Base-by-base conservation (phyloP, 2,888 invertebrate genomes). In the Conomelus anceps region DNA sequence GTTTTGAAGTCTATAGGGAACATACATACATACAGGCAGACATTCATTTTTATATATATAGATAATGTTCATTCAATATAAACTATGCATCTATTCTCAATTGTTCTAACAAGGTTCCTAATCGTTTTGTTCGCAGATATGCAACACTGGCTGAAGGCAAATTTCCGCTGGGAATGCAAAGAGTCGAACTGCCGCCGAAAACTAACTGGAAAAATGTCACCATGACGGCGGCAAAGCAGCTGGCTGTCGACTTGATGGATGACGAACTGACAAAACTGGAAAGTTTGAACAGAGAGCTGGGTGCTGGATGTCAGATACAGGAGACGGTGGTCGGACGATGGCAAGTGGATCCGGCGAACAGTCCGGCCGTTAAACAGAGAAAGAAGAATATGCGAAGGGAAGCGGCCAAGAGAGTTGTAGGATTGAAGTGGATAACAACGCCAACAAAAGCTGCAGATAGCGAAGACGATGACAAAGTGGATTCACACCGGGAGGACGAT, bases 111-210 rank as follows among this genome's bases (percentile, higher is more conserved):
- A 9, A 84, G 17, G 22, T 84, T 22, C 6, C 4, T 84, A 9
- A 7, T 22, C 22, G 4, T 9, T 23, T 23, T 34, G 7, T 87
- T 87, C 89, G 22, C 85, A 90, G 90, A 86, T 96, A 96, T 92
- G 94, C 94, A 90, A 93, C 94, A 91, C 93, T 96, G 20, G 93
- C 95, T 0, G 92, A 93, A 9, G 96, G 96, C 9, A 93, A 94
- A 89, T 97, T 96, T 93, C 97, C 97, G 0, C 93, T 97, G 17
- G 96, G 95, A 0, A 93, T 96, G 0, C 94, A 95, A 91, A 93
- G 94, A 90, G 93, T 96, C 89, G 93, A 94, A 90, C 93, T 96
- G 89, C 93, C 93, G 1, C 92, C 90, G 13, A 89, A 91, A 85
- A 63, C 63, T n/a, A 63, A 63, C 63, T 63, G 63, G 63, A 63